Conservation (phyloP, 2,797 vertebrate genomes). For the Triplophysa bombifrons region DNA sequence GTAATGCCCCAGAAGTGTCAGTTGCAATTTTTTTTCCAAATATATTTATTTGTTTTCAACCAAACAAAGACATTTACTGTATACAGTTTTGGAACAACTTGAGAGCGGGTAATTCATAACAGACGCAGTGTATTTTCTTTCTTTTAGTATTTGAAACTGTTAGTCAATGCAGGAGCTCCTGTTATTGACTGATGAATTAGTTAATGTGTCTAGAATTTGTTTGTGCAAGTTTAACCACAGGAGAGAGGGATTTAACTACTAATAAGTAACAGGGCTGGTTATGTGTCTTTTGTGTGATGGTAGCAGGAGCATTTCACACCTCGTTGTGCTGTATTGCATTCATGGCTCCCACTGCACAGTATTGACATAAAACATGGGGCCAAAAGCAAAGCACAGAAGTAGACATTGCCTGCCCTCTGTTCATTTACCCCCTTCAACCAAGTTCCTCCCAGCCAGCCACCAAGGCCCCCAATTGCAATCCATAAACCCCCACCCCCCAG, state of each 20-base stretch:
- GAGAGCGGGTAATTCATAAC: too few relatives aligned
- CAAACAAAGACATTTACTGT: too few relatives aligned
- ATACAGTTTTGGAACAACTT: too few relatives aligned
- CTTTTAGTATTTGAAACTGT: conserved; percentile 13
- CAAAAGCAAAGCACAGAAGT: conserved; percentile 3
- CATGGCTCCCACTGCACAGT: not conserved
- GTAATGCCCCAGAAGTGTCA: too few relatives aligned
- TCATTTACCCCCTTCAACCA: conserved; percentile 2
- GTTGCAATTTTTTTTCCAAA: too few relatives aligned
- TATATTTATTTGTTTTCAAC: too few relatives aligned
- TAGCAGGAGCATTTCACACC: conserved; percentile 34
- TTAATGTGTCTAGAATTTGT: conserved; percentile 54
- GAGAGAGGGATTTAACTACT: conserved; percentile 65
- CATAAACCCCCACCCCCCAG: conserved; percentile 21
- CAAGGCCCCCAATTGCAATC: conserved; percentile 12
- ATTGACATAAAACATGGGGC: conserved; percentile 36
- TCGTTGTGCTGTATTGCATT: conserved; percentile 27
- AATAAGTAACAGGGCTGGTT: conserved; percentile 53
- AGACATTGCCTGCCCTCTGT: conserved; percentile 51
- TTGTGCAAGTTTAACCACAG: conserved; percentile 72
- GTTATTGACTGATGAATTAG: conserved; percentile 45
- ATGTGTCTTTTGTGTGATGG: conserved; percentile 40
- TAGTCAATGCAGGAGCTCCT: conserved; percentile 28
- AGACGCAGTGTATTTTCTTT: not conserved
- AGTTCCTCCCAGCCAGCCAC: conserved; percentile 5